Base-by-base conservation (phyloP, 1,140 invertebrate species). In the Heliconius melpomene region DNA sequence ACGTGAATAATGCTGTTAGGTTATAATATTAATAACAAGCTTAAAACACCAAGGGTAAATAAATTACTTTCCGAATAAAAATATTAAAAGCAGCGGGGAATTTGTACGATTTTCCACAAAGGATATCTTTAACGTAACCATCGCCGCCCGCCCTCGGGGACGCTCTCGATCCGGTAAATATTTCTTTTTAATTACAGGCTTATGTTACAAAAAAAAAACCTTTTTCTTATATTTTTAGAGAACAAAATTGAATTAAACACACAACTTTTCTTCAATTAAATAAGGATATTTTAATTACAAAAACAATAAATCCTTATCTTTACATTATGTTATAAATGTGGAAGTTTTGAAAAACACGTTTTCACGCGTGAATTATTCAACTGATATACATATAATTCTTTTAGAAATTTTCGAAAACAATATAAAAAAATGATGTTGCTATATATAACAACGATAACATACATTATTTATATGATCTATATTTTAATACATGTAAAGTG, bases 91-190 rank as follows among this genome's bases (percentile, higher is more conserved):
- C 60, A 16, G 3, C 60, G 3, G 57, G 3, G 57, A 60, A 66
- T 66, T 66, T 66, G 60, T 66, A 66, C 60, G 23, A 66, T 29
- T 66, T 66, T 29, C 26, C 60, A 66, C 60, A 66, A 66, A 66
- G 60, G 26, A 66, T 66, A 66, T 66, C 60, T 66, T 66, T 66
- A 26, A 29, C 60, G 60, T 29, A 26, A 26, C 60, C 60, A 66
- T 29, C 1, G 23, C 60, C 60, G 13, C 23, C 60, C 26, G 26
- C 60, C 60, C 60, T 66, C 60, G 26, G 54, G 54, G 54, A 66
- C 60, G 60, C 60, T 16, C 60, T 29, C 60, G 60, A 66, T 66
- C 60, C 13, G 26, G 60, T n/a, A 66, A 66, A 66, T 66, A 66
- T 66, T 66, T 66, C 60, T 29, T 16, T 66, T 66, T 66, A 66